phyloP scores from a whole-genome alignment of 1,140 invertebrate species.

The Pseudomyrmex cubaensis region DNA sequence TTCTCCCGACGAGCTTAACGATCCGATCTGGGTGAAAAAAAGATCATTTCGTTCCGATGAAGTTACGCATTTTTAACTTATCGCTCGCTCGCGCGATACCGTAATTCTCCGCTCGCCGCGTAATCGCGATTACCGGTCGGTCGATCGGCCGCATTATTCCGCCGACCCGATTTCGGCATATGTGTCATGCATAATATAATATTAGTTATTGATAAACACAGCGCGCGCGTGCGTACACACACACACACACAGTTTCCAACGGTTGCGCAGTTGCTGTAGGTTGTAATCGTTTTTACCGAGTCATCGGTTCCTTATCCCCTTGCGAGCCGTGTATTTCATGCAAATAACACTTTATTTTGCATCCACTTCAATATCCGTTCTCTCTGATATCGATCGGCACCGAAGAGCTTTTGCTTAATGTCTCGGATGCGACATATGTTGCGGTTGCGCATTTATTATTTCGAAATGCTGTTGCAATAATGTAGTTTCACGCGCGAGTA shows the following conservation, averaged over 20 bases:
- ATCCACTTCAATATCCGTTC: background rate
- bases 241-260: conserved; percentile 1
- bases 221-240: background rate
- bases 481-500: background rate
- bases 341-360: conserved; percentile 14
- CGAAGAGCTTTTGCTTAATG: background rate
- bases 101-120: conserved; percentile 26
- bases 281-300: conserved; percentile 16
- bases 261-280: background rate
- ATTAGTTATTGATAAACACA: conserved; percentile 38
- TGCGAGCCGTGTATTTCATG: background rate
- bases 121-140: conserved; percentile 30
- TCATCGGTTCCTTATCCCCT: conserved; percentile 22
- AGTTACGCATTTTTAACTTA: conserved; percentile 9
- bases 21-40: background rate
- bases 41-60: background rate
- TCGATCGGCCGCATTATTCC: conserved; percentile 28
- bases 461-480: background rate
- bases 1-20: background rate
- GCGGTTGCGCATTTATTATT: background rate
- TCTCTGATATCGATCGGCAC: background rate
- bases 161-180: conserved; percentile 38
- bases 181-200: conserved; percentile 35
- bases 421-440: background rate
- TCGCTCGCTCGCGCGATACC: background rate